Evolutionary conservation across 2,888 invertebrate species (phyloP).

Genomic region (Liodrosophila aerea): DNA sequence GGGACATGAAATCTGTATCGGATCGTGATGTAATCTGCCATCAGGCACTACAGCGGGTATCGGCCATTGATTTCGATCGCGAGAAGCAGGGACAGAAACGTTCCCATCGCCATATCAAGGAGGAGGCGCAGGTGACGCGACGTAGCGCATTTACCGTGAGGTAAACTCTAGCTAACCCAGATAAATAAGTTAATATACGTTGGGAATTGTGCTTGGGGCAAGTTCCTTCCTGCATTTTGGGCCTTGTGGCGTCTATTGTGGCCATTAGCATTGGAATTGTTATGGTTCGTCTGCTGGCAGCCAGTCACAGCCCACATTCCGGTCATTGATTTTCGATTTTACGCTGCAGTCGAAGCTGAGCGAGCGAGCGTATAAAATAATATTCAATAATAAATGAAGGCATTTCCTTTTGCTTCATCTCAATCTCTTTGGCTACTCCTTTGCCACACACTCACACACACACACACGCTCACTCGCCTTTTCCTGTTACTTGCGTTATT

Average conservation of each 20-base stretch:
- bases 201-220: conserved; percentile 4
- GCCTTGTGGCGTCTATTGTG: conserved; percentile 45
- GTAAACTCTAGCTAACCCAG: conserved; percentile 81
- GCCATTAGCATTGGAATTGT: conserved; percentile 72
- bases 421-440: not conserved
- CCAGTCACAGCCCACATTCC: conserved; percentile 54
- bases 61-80: conserved; percentile 89
- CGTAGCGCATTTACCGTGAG: conserved; percentile 93
- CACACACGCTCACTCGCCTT: not conserved
- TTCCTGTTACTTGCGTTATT: conserved; percentile 40
- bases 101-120: conserved; percentile 86
- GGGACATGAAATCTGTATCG: conserved; percentile 96
- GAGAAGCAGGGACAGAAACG: conserved; percentile 91
- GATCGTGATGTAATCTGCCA: conserved; percentile 94
- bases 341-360: conserved; percentile 51
- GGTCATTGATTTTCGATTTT: conserved; percentile 75
- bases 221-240: conserved; percentile 68
- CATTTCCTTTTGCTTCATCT: conserved; percentile 61
- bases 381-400: conserved; percentile 78
- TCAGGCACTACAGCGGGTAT: conserved; percentile 90
- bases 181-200: not conserved
- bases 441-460: not conserved
- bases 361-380: conserved; percentile 73
- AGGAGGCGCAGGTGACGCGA: conserved; percentile 86
- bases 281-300: conserved; percentile 57